Conservation (phyloP, 2,113 vertebrate genomes). For the Rhinichthys klamathensis region DNA sequence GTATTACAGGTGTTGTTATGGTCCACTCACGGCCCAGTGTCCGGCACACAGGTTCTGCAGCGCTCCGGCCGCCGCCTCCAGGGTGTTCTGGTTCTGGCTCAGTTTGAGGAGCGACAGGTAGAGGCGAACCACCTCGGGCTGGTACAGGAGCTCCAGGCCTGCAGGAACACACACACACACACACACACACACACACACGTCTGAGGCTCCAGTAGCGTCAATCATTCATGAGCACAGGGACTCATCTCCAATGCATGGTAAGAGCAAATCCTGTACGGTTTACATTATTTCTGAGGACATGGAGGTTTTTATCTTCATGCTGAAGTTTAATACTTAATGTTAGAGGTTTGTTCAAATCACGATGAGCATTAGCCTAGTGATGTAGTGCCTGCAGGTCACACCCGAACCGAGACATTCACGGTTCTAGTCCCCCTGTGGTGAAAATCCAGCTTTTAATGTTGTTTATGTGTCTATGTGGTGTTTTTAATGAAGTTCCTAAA, state of each 20-base stretch:
- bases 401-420: background rate
- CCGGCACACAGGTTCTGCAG: slow-evolving; percentile 96
- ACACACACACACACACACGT: slow-evolving; percentile 45
- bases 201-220: background rate
- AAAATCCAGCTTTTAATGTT: too few relatives aligned
- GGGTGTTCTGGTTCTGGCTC: slow-evolving; percentile 95
- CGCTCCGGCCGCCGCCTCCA: slow-evolving; percentile 94
- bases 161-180: slow-evolving; percentile 47
- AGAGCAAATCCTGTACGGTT: background rate
- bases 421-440: too few relatives aligned
- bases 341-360: background rate
- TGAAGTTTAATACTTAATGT: background rate
- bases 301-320: background rate
- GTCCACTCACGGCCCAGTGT: slow-evolving; percentile 84
- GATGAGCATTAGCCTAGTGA: background rate
- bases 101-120: slow-evolving; percentile 95
- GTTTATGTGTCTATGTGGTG: too few relatives aligned
- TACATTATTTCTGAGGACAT: background rate
- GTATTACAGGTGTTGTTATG: too few relatives aligned
- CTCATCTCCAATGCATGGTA: background rate
- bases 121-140: slow-evolving; percentile 93
- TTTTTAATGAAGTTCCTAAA: too few relatives aligned
- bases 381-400: background rate
- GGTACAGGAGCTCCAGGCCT: slow-evolving; percentile 96
- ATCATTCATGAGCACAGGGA: background rate